Evolutionary conservation across 2,888 invertebrate genomes (phyloP).

Genomic region (Dasysyrphus albostriatus): DNA sequence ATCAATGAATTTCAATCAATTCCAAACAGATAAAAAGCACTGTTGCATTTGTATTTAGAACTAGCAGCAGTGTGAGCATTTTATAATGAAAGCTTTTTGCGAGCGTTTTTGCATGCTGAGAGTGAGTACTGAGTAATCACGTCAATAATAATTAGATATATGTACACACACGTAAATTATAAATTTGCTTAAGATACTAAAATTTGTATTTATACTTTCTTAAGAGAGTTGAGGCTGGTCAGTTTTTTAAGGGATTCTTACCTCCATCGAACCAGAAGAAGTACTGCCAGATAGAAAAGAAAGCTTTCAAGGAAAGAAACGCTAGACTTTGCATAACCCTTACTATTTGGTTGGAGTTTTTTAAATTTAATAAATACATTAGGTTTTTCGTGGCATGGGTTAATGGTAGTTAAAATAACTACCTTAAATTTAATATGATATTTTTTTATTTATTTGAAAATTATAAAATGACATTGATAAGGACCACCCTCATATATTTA

Average conservation of each 20-base stretch:
- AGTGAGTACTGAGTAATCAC: constrained; percentile 6
- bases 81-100: constrained; percentile 45
- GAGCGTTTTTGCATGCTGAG: constrained; percentile 1
- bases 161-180: too few species aligned
- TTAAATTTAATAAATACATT: too few species aligned
- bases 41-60: constrained; percentile 51
- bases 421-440: too few species aligned
- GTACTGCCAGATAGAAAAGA: background rate
- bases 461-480: too few species aligned
- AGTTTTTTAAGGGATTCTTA: constrained; percentile 16
- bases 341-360: too few species aligned
- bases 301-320: too few species aligned
- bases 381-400: too few species aligned
- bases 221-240: constrained; percentile 44
- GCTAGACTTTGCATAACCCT: too few species aligned
- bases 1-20: constrained; percentile 11
- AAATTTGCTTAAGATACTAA: background rate
- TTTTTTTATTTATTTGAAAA: too few species aligned
- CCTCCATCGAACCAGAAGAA: too few species aligned
- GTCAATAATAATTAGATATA: constrained; percentile 2
- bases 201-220: background rate
- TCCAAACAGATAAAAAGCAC: constrained; percentile 27
- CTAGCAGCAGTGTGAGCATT: background rate
- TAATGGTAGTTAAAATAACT: too few species aligned
- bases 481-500: too few species aligned